Evolutionary conservation across 1,140 invertebrate genomes (phyloP).

Genomic region (Bombus cullumanus): DNA sequence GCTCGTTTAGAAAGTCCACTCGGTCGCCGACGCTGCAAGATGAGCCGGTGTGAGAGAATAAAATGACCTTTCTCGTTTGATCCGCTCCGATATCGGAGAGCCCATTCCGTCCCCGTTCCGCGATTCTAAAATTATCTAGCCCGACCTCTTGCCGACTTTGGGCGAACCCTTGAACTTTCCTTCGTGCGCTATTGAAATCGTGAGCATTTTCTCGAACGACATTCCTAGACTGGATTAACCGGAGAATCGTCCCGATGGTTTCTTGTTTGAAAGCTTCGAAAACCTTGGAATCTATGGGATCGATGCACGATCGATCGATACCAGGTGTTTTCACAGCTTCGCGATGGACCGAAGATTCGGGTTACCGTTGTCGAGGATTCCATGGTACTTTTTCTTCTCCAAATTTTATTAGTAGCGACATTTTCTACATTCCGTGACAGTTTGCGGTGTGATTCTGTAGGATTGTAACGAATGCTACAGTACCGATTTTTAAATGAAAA

Average conservation of each 20-base stretch:
- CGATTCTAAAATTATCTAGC: neutral
- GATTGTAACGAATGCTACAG: too few relatives aligned
- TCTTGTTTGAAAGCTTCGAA: too few relatives aligned
- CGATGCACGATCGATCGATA: neutral
- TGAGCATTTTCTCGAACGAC: neutral
- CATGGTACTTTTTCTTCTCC: too few relatives aligned
- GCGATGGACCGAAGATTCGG: too few relatives aligned
- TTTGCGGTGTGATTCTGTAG: too few relatives aligned
- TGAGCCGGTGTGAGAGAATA: constrained; percentile 45
- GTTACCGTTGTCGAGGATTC: too few relatives aligned
- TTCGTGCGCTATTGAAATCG: neutral
- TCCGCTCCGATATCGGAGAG: constrained; percentile 30
- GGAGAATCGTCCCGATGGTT: too few relatives aligned
- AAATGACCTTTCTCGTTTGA: constrained; percentile 45
- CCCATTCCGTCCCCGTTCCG: constrained; percentile 9
- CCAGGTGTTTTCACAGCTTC: too few relatives aligned
- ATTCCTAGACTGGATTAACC: neutral
- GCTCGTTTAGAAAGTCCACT: constrained; percentile 56
- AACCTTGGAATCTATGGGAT: neutral
- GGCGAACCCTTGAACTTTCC: neutral
- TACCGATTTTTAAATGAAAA: too few relatives aligned
- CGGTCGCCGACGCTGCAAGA: constrained; percentile 25
- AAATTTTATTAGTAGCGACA: too few relatives aligned
- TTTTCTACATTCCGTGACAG: too few relatives aligned
- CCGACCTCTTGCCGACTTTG: neutral